A percentile compares a stretch with the other conserved stretches of the same genome.
phyloP scores from a whole-genome alignment of 2,797 vertebrate genomes.

The Coracias cyanogaster region DNA sequence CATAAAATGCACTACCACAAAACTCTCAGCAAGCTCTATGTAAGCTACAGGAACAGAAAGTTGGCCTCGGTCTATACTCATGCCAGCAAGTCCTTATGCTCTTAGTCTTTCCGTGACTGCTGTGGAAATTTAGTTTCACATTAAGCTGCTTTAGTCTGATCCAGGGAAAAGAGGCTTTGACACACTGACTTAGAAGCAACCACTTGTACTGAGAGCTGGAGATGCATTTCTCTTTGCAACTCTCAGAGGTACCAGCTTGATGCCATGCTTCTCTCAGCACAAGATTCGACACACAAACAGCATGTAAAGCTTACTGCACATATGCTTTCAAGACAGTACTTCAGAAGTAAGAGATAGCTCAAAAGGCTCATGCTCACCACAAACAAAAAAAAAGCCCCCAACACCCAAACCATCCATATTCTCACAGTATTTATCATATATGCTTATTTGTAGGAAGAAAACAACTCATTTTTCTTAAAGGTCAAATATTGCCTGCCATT shows the following conservation, averaged over 20 bases:
- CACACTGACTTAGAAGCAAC: neutral
- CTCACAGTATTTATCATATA: neutral
- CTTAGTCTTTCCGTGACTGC: neutral
- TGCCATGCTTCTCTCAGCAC: neutral
- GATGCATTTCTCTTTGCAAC: neutral
- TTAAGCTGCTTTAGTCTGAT: neutral
- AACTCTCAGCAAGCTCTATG: neutral
- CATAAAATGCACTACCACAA: neutral
- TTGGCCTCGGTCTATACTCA: accelerated
- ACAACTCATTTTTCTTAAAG: neutral
- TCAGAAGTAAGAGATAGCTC: neutral
- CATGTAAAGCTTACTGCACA: constrained; percentile 27
- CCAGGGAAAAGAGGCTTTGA: constrained; percentile 1
- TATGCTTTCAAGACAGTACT: constrained; percentile 6
- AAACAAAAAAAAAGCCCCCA: neutral
- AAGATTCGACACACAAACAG: neutral
- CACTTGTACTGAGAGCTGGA: neutral
- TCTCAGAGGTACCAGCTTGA: neutral
- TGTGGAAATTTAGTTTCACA: neutral
- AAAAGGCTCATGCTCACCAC: neutral
- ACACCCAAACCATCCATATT: neutral
- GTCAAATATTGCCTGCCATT: neutral
- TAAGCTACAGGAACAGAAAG: neutral
- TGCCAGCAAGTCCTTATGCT: neutral
- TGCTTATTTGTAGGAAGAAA: neutral